Percentiles rank a stretch among this genome's conserved stretches.
Conservation (phyloP, 30 jellyfish, hydroid and myxozoan species). For the Cassiopea andromeda region DNA sequence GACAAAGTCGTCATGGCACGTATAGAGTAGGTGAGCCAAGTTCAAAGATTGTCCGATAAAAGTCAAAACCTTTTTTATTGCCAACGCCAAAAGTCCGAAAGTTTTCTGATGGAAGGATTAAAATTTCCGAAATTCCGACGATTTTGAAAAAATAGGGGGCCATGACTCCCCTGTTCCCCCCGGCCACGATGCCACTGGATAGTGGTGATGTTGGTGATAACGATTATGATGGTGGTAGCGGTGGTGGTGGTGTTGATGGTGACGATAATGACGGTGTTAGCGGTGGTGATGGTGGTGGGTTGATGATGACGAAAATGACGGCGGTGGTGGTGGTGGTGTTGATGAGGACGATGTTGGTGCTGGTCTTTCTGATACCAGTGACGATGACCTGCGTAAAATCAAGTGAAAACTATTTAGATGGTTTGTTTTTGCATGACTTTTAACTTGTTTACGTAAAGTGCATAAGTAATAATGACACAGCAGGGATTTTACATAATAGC, state of each 20-base stretch:
- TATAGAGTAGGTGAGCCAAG: too few relatives aligned
- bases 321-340: too few relatives aligned
- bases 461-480: not conserved
- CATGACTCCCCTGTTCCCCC: not conserved
- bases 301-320: too few relatives aligned
- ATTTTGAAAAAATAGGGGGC: not conserved
- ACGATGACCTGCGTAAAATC: not conserved
- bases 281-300: not conserved
- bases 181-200: not conserved
- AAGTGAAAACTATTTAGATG: not conserved
- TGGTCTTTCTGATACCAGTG: not conserved
- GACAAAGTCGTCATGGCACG: too few relatives aligned
- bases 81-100: too few relatives aligned
- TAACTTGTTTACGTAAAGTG: not conserved
- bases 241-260: not conserved
- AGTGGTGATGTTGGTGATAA: not conserved
- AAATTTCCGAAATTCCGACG: too few relatives aligned
- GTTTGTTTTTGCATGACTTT: too few relatives aligned
- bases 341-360: not conserved
- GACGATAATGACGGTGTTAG: not conserved
- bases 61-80: too few relatives aligned
- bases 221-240: not conserved
- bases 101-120: not conserved
- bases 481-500: not conserved
- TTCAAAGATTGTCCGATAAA: too few relatives aligned